phyloP scores from a whole-genome alignment of 2,888 invertebrate genomes.

The Sminthurinus aureus region DNA sequence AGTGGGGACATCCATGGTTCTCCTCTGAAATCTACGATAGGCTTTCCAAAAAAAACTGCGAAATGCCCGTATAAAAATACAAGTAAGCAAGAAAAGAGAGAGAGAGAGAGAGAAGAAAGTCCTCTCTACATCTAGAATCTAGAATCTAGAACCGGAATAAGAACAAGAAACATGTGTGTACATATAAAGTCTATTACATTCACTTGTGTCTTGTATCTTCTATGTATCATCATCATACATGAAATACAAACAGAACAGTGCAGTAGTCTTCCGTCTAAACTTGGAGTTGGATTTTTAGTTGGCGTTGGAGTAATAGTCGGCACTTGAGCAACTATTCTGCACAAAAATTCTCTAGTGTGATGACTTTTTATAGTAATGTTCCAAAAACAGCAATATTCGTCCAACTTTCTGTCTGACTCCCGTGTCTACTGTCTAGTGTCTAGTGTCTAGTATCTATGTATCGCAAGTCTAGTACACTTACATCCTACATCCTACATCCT shows the following conservation, averaged over 20 bases:
- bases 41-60: background rate
- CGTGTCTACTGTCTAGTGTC: too few relatives aligned
- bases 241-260: background rate
- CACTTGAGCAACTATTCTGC: background rate
- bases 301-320: background rate
- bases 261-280: background rate
- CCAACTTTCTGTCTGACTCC: background rate
- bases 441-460: too few relatives aligned
- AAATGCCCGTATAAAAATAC: background rate
- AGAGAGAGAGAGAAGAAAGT: background rate
- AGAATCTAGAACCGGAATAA: slow-evolving; percentile 12
- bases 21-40: slow-evolving; percentile 2
- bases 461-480: too few relatives aligned
- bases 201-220: background rate
- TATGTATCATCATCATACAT: background rate
- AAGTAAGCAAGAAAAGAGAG: background rate
- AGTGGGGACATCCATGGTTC: slow-evolving; percentile 37
- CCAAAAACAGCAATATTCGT: slow-evolving; percentile 16
- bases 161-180: background rate
- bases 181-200: background rate
- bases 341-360: slow-evolving; percentile 11
- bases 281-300: background rate
- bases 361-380: slow-evolving; percentile 27
- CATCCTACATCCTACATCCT: too few relatives aligned
- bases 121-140: background rate